Evolutionary conservation across 2,113 vertebrate genomes (phyloP), one percentile per base, ranked within the genome.

Genomic region (Ursus arctos): DNA sequence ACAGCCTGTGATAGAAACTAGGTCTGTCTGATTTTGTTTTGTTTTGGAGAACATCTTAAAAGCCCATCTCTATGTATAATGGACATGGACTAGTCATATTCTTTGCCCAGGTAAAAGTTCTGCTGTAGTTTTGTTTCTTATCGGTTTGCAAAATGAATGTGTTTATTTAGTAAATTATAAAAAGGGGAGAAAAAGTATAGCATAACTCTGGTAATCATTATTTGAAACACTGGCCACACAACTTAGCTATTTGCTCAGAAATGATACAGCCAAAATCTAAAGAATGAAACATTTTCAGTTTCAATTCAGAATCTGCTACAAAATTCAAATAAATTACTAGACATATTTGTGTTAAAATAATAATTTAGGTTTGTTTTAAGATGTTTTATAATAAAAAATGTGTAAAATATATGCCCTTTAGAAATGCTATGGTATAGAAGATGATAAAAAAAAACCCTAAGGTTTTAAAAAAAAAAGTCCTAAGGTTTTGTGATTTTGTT

Each of bases 281-380:
- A 74, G 21, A 7, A 0, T 49, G 18, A 6, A 93, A 53, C 22
- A 63, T 0, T 47, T 94, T 4, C 0, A 4, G 11, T 61, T 88
- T 93, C 31, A 67, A 49, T 63, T 84, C 88, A 76, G 26, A 95
- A 90, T 8, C 0, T 22, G 3, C 14, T 18, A 91, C 33, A 12
- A 1, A 92, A 43, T 19, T 85, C 2, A 95, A 94, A 81, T 74
- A 97, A 91, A 49, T 94, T 15, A 86, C 19, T 82, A 74, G 15
- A 10, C 10, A 6, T 0, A 53, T 14, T 72, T 5, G 0, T 71
- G 33, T 43, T 88, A 87, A 92, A 96, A 92, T 82, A 72, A 63
- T 59, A 90, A 53, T 0, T 21, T 84, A 94, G 14, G 24, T 53
- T 96, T 97, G 31, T 63, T 61, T 92, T 69, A 95, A 79, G 12